Evolutionary conservation across 2,888 invertebrate genomes (phyloP).

Genomic region (Nymphalis c-album): DNA sequence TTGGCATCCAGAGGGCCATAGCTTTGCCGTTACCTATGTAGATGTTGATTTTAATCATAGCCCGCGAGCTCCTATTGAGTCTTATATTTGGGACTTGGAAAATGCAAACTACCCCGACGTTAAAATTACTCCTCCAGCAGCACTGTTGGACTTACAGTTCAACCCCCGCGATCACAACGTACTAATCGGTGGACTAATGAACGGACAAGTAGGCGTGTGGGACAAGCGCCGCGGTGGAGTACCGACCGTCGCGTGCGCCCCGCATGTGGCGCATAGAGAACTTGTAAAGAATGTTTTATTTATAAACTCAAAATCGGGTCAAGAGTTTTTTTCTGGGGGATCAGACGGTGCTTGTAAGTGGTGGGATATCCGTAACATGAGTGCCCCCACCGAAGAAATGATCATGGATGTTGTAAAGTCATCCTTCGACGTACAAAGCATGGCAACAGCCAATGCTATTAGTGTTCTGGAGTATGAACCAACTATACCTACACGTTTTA

Average conservation of each 20-base stretch:
- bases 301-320: conserved; percentile 95
- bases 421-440: conserved; percentile 73
- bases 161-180: conserved; percentile 64
- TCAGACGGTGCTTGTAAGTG: conserved; percentile 93
- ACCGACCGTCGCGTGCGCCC: conserved; percentile 86
- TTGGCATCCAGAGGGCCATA: conserved; percentile 92
- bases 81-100: conserved; percentile 94
- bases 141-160: conserved; percentile 90
- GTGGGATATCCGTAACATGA: conserved; percentile 87
- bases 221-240: conserved; percentile 88
- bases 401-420: conserved; percentile 84
- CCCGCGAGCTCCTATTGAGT: conserved; percentile 53
- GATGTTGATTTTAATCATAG: conserved; percentile 86
- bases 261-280: conserved; percentile 92
- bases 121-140: conserved; percentile 84
- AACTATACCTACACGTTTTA: conserved; percentile 87
- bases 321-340: conserved; percentile 95
- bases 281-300: conserved; percentile 91
- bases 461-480: conserved; percentile 86
- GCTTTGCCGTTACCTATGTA: conserved; percentile 91
- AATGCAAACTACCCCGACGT: conserved; percentile 89
- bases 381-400: conserved; percentile 84
- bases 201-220: conserved; percentile 82
- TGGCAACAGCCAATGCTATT: conserved; percentile 81
- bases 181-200: conserved; percentile 40